A percentile compares a stretch with the other conserved stretches of the same genome.
Conservation (phyloP, 2,113 vertebrate genomes). For the Ammodytes marinus region DNA sequence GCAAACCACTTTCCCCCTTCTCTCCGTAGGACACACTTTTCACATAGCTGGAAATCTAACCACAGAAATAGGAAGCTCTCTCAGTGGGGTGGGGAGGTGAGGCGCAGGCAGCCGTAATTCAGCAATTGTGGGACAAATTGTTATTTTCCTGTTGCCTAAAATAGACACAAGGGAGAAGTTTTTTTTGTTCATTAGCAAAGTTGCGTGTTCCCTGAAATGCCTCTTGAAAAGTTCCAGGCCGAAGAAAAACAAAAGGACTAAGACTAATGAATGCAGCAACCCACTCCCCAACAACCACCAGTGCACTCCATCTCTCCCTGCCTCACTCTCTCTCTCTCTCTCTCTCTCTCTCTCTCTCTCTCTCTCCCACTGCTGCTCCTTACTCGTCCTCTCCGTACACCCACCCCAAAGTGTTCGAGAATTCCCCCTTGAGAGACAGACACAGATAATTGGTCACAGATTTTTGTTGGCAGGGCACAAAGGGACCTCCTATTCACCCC, state of each 20-base stretch:
- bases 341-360: conserved; percentile 27
- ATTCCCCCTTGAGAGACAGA: conserved; percentile 81
- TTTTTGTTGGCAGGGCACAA: conserved; percentile 85
- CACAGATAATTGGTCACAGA: conserved; percentile 89
- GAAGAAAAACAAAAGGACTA: conserved; percentile 12
- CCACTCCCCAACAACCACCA: background rate
- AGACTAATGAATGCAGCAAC: conserved; percentile 20
- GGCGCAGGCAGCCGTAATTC: conserved; percentile 59
- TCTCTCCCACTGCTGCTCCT: conserved; percentile 44
- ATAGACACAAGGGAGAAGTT: conserved; percentile 53
- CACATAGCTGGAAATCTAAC: conserved; percentile 80
- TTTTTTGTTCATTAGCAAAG: background rate
- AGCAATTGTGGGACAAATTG: conserved; percentile 76
- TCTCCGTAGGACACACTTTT: conserved; percentile 77
- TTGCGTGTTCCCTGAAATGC: background rate
- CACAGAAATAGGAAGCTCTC: conserved; percentile 75
- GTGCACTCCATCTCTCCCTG: conserved; percentile 2
- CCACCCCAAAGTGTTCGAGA: conserved; percentile 69
- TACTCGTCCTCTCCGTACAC: conserved; percentile 47
- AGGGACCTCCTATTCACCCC: conserved; percentile 85
- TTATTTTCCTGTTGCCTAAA: conserved; percentile 77
- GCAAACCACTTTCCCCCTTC: conserved; percentile 66
- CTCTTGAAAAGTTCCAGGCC: conserved; percentile 13
- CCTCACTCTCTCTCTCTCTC: background rate
- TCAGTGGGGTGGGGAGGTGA: conserved; percentile 52